Base-by-base conservation (phyloP, 2,797 vertebrate genomes). In the Sylvilagus floridanus region DNA sequence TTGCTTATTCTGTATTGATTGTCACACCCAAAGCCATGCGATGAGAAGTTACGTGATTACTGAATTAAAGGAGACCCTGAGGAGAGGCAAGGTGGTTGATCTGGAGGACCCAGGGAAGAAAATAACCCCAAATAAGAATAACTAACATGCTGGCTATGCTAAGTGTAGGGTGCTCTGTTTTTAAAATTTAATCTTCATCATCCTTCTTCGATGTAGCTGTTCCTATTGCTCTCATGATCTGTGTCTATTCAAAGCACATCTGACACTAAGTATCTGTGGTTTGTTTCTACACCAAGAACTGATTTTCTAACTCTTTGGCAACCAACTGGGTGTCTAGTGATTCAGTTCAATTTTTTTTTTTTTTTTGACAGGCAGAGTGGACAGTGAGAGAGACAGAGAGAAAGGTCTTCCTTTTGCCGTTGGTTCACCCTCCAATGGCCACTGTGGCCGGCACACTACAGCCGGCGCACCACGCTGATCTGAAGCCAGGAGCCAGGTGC, bases 111-210 rank as follows among this genome's bases (percentile, higher is more conserved):
- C 28, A 52, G 47, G 60, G 42, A 71, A 57, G 13, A n/a, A 79
- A 63, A 63, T 9, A 4, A 54, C n/a, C 35, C 75, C 21, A 81
- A 73, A 21, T 76, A 75, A 75, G 57, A 82, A 86, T 8, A 69
- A 77, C 19, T 86, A 63, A 37, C 1, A 5, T 13, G 24, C 2
- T 1, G 54, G 4, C 76, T 26, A 86, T 60, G 14, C 22, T 57
- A 12, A 52, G n/a, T n/a, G 1, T 76, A 54, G 72, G 82, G 13
- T 32, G 14, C 60, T 54, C 1, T 71, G 35, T 78, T 54, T 73
- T 84, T 94, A 78, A 11, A 6, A 75, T 32, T 75, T 85, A 54
- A 50, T 62, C 22, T 81, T 88, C 21, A 66, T 62, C 60, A 60
- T 68, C 89, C 47, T 35, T 1, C 9, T 82, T 79, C 81, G 12